Evolutionary conservation across 37 sponge, comb jelly and placozoan species (phyloP), one percentile per base, ranked within the genome.

Genomic region (Bolinopsis microptera): DNA sequence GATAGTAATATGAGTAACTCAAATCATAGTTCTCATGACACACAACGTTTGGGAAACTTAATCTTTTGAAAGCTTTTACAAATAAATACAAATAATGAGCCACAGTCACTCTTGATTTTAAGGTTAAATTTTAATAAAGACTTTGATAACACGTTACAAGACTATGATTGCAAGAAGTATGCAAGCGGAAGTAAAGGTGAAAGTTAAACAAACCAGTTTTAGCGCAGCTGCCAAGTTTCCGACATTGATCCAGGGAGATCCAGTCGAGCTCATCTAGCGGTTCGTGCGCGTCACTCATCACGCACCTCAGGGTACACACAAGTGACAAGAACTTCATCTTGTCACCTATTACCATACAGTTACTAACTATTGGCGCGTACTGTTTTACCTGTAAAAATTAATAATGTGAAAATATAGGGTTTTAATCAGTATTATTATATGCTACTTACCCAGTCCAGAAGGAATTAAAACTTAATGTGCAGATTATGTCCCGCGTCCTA

Each of bases 291-390:
- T 83, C 88, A 39, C 93, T 94, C 34, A 97, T 96, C 94, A 96
- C 94, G 93, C 94, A 88, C 77, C 97, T 94, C 39, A 98, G 93
- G 28, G 97, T 94, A 32, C 97, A 95, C 21, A 98, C 86, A 94
- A 96, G 94, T 69, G 96, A 96, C 70, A 97, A 95, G 94, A 94
- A 98, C 93, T 95, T 95, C 93, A 94, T 94, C 39, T 94, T 93
- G 72, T 98, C 97, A 0, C 99, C 99, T n/a, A 98, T 76, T 3
- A 97, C 96, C 92, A 97, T 94, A 38, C 93, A 94, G 94, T 95
- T 93, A 76, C 95, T 95, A 83, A 96, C 76, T 38, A 96, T 38
- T 38, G 94, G 96, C 69, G 94, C 35, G 26, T 67, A 70, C 35
- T 95, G 94, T 93, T 95, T 69, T 92, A 96, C 95, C 30, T 80